Evolutionary conservation across 2,797 vertebrate species (phyloP).

Genomic region (Neostethus bicornis): DNA sequence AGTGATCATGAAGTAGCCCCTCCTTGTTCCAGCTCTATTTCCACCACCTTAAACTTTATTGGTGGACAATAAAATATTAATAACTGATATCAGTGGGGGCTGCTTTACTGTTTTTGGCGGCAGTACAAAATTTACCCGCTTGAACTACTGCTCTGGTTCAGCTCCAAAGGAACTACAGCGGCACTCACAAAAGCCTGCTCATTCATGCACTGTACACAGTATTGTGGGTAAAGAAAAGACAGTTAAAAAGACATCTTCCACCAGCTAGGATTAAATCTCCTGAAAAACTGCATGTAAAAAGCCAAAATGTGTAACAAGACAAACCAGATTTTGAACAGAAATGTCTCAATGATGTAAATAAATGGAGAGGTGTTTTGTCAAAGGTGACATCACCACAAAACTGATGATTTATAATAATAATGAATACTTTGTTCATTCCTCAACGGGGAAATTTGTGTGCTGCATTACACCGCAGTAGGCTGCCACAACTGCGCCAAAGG

Average conservation of each 20-base stretch:
- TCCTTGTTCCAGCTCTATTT: conserved; percentile 60
- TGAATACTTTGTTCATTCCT: too few relatives aligned
- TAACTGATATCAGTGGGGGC: conserved; percentile 81
- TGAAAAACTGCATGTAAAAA: too few relatives aligned
- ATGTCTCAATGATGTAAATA: too few relatives aligned
- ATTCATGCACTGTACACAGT: neutral
- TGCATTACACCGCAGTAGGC: too few relatives aligned
- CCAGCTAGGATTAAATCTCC: too few relatives aligned
- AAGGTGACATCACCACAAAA: too few relatives aligned
- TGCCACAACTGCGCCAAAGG: too few relatives aligned
- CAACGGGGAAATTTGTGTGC: too few relatives aligned
- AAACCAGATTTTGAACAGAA: too few relatives aligned
- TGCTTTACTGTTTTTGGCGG: conserved; percentile 80
- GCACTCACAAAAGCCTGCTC: neutral
- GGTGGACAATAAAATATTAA: conserved; percentile 83
- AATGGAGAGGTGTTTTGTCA: too few relatives aligned
- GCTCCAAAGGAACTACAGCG: conserved; percentile 44
- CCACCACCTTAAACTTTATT: conserved; percentile 79
- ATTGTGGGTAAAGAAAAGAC: neutral
- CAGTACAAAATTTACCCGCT: conserved; percentile 65
- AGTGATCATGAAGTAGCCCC: conserved; percentile 68
- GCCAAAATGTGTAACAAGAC: too few relatives aligned
- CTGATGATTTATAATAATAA: too few relatives aligned
- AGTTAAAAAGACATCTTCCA: conserved; percentile 17
- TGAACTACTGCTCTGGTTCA: conserved; percentile 68